Evolutionary conservation across 1,140 invertebrate genomes (phyloP).

Genomic region (Cyclina sinensis): DNA sequence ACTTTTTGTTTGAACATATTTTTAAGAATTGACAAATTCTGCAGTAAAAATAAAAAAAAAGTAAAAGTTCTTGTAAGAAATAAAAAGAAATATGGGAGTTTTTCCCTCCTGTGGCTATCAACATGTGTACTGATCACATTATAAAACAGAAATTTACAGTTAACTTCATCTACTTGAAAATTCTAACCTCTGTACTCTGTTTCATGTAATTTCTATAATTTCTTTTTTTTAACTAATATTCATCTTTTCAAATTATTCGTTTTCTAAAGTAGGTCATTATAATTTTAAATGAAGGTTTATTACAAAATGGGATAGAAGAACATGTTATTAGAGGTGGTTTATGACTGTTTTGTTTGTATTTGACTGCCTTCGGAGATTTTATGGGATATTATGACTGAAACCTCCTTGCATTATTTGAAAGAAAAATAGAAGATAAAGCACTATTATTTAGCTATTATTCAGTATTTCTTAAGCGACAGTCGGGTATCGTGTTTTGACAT

Average conservation of each 20-base stretch:
- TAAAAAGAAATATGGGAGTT: no score
- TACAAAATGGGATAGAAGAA: background rate
- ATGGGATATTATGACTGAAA: background rate
- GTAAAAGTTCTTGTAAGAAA: no score
- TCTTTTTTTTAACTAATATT: background rate
- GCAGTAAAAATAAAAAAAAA: no score
- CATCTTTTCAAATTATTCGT: background rate
- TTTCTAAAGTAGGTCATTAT: background rate
- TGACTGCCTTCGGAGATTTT: background rate
- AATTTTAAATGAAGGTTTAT: slow-evolving; percentile 21
- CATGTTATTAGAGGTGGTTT: background rate
- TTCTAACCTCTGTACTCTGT: no score
- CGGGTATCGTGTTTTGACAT: slow-evolving; percentile 14
- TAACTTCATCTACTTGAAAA: no score
- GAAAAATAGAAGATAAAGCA: slow-evolving; percentile 11
- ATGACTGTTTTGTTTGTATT: background rate
- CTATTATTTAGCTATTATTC: background rate
- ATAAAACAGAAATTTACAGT: no score
- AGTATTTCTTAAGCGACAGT: background rate
- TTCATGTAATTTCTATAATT: no score
- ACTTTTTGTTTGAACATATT: no score
- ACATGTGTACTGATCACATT: no score
- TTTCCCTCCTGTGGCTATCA: no score
- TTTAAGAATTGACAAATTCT: no score
- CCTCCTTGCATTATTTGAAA: background rate